Percentiles rank a stretch among this genome's conserved stretches.
phyloP scores from a whole-genome alignment of 1,140 invertebrate species.

The Arion vulgaris region DNA sequence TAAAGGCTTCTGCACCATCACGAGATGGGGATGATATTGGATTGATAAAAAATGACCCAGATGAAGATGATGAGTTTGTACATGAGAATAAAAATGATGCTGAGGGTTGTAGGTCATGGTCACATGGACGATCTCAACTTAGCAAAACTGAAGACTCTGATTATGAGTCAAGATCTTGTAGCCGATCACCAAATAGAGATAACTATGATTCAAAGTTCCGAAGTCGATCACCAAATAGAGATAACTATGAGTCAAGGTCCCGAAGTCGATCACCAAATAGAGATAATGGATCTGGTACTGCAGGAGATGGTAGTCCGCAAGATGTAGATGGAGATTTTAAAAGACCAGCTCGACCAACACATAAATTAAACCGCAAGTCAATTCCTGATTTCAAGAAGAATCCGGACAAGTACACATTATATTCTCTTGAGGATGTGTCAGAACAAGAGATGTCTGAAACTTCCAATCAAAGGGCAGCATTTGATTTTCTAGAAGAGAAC shows the following conservation, averaged over 20 bases:
- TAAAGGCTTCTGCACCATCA: background rate
- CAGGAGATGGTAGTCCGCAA: background rate
- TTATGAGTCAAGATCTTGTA: background rate
- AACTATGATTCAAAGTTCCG: no score
- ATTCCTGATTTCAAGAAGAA: constrained; percentile 52
- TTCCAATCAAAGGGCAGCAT: constrained; percentile 54
- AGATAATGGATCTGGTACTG: constrained; percentile 7
- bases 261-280: background rate
- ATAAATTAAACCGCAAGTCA: background rate
- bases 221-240: background rate
- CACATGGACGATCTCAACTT: background rate
- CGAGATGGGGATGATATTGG: constrained; percentile 30
- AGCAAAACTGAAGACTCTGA: constrained; percentile 23
- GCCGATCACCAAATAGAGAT: background rate
- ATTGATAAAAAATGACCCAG: constrained; percentile 47
- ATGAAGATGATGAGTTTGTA: constrained; percentile 42
- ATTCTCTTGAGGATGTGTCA: constrained; percentile 55
- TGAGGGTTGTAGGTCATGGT: background rate
- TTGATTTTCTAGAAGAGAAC: constrained; percentile 55
- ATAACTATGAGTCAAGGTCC: no score
- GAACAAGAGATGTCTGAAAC: constrained; percentile 49
- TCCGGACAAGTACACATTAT: constrained; percentile 59
- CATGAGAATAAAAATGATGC: constrained; percentile 22
- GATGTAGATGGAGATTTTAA: constrained; percentile 14
- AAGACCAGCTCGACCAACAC: constrained; percentile 12